These are phyloP conservation scores for Cossypha polioptera DNA, from an alignment of 2,797 vertebrate genomes.

Conservation along the genomic window DNA sequence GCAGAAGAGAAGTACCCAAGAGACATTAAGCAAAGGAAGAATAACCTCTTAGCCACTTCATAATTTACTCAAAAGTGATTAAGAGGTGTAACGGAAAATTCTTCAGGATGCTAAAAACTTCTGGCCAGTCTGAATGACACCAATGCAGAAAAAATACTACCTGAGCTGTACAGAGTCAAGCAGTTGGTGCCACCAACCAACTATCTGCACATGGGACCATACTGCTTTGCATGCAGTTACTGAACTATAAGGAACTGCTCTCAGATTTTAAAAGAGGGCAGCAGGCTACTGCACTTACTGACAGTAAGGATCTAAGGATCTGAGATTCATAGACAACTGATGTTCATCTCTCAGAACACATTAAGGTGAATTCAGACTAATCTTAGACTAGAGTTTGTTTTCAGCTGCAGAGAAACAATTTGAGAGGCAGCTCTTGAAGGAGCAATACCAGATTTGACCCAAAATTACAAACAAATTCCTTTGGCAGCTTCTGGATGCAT, in stretches of 20 bases:
- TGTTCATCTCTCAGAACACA: neutral
- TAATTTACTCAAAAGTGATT: neutral
- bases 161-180: neutral
- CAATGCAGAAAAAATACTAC: neutral
- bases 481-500: neutral
- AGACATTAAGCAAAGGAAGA: neutral
- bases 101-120: neutral
- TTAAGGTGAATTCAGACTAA: neutral
- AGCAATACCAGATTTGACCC: neutral
- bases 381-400: neutral
- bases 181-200: neutral
- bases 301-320: neutral
- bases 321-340: neutral
- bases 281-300: neutral
- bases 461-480: neutral
- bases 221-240: neutral
- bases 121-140: neutral
- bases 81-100: neutral
- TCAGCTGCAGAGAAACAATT: neutral
- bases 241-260: neutral
- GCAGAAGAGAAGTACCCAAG: neutral
- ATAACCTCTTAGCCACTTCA: neutral
- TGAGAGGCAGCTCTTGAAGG: neutral
- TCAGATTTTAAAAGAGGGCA: neutral
- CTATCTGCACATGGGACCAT: neutral